Conservation (phyloP, 2,113 vertebrate genomes). For the Centropristis striata region DNA sequence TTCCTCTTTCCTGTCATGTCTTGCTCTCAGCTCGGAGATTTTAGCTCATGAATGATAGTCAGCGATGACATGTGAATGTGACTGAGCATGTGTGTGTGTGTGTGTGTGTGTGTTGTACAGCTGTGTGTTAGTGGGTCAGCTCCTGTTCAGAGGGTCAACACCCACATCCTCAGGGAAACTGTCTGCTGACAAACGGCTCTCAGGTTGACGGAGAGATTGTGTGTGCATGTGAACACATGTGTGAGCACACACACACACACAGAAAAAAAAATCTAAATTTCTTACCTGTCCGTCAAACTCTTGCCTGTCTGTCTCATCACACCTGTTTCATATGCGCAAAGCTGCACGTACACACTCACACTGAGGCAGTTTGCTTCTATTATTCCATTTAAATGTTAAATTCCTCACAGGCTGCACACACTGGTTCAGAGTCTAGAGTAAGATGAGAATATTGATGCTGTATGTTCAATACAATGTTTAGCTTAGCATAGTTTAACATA, state of each 20-base stretch:
- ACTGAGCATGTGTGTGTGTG: background rate
- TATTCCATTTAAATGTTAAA: conserved; percentile 48
- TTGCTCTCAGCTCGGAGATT: conserved; percentile 19
- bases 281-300: conserved; percentile 19
- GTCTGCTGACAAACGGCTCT: conserved; percentile 23
- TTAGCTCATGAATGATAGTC: conserved; percentile 28
- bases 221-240: conserved; percentile 13
- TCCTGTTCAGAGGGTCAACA: conserved; percentile 21
- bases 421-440: too few relatives aligned
- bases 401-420: conserved; percentile 47
- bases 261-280: background rate
- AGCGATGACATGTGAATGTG: conserved; percentile 39
- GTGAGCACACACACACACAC: background rate
- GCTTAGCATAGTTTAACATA: too few relatives aligned
- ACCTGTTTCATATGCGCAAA: background rate
- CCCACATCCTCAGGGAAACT: conserved; percentile 6
- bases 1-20: conserved; percentile 33
- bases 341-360: conserved; percentile 3
- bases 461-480: too few relatives aligned
- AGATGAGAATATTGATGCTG: too few relatives aligned
- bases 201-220: background rate
- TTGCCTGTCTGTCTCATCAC: conserved; percentile 16
- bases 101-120: background rate
- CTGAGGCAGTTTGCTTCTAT: conserved; percentile 5
- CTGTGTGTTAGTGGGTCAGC: conserved; percentile 44